These are phyloP conservation scores for Meriones unguiculatus DNA, from an alignment of 2,113 vertebrate genomes.

Conservation along the genomic window DNA sequence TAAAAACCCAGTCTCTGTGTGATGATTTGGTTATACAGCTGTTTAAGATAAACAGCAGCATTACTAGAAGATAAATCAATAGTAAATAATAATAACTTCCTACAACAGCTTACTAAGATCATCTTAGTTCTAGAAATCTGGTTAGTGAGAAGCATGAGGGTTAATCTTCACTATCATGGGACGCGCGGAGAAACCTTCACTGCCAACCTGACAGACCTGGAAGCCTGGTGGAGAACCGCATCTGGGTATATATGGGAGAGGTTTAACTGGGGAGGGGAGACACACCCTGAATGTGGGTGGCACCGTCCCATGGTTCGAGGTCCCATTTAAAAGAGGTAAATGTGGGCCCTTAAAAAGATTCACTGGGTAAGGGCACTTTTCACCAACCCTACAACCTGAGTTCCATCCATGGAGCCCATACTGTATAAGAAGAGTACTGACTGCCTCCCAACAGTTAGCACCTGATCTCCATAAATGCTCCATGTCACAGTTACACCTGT, in stretches of 20 bases:
- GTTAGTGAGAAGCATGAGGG: no score
- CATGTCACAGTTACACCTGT: not conserved
- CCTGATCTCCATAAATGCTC: not conserved
- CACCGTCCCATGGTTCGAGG: not conserved
- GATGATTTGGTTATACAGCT: no score
- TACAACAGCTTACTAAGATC: not conserved
- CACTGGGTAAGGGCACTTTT: not conserved
- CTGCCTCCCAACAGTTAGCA: not conserved
- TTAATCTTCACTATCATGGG: not conserved
- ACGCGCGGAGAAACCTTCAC: not conserved
- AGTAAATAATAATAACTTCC: no score
- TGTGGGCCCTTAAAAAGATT: not conserved
- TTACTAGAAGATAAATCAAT: no score
- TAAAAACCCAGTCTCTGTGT: no score
- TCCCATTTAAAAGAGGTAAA: not conserved
- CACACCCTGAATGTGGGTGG: not conserved
- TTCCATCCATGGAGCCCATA: not conserved
- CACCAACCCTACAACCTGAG: not conserved
- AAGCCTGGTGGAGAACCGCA: not conserved
- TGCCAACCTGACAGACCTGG: not conserved
- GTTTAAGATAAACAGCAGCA: no score
- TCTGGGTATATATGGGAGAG: not conserved
- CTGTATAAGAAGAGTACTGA: not conserved
- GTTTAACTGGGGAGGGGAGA: not conserved
- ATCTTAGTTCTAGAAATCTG: not conserved